Percentiles rank a stretch among this genome's conserved stretches.
Conservation (phyloP, 2,113 vertebrate genomes). For the Bufo bufo region DNA sequence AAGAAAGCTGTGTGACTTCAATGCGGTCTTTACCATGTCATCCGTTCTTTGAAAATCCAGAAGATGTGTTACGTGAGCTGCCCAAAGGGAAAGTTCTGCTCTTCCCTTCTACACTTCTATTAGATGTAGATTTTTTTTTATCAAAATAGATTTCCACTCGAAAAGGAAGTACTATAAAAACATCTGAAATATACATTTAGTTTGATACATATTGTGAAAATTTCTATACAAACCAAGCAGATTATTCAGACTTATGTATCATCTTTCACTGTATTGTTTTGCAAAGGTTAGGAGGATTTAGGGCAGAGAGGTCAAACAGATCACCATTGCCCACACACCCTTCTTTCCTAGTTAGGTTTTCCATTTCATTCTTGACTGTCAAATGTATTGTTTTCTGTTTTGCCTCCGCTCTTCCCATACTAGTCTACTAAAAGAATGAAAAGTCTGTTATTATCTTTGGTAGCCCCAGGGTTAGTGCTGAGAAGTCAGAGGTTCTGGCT, state of each 20-base stretch:
- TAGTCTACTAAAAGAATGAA: conserved; percentile 81
- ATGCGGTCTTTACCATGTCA: background rate
- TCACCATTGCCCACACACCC: background rate
- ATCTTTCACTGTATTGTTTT: background rate
- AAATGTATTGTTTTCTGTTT: conserved; percentile 71
- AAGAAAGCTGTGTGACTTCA: too few relatives aligned
- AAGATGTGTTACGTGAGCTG: background rate
- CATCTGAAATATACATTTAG: background rate
- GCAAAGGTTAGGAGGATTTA: background rate
- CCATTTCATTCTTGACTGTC: conserved; percentile 75
- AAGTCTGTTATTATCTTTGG: conserved; percentile 82
- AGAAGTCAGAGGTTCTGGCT: conserved; percentile 75
- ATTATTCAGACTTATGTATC: too few relatives aligned
- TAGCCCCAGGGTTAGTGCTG: conserved; percentile 69
- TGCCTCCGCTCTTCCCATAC: conserved; percentile 74
- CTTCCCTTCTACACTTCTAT: background rate
- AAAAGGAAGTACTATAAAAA: too few relatives aligned
- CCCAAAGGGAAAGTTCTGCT: background rate
- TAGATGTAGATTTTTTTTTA: too few relatives aligned
- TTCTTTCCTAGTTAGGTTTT: background rate
- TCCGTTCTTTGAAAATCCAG: background rate
- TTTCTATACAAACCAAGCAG: too few relatives aligned
- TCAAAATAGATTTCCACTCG: too few relatives aligned
- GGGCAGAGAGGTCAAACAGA: background rate
- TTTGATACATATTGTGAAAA: background rate